These are phyloP conservation scores for Myotis davidii DNA, from an alignment of 2,113 vertebrate species.

Conservation along the genomic window DNA sequence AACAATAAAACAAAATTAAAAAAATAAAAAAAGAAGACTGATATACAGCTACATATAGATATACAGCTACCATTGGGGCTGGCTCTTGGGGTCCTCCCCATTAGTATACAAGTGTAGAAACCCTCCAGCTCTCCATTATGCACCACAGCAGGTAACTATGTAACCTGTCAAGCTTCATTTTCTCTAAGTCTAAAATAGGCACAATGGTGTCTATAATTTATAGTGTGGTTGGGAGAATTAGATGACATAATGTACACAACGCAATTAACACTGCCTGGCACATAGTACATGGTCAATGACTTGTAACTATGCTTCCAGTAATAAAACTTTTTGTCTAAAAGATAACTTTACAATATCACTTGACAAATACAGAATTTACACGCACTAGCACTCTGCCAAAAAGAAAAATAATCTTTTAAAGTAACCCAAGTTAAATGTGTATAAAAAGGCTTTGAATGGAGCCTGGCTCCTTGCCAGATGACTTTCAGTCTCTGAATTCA, in stretches of 20 bases:
- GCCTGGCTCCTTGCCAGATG: slow-evolving; percentile 36
- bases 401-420: slow-evolving; percentile 54
- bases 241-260: not conserved
- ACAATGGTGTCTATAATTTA: not conserved
- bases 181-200: not conserved
- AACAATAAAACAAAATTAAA: no score
- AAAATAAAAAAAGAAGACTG: not conserved
- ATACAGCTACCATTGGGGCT: not conserved
- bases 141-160: not conserved
- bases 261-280: not conserved
- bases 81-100: not conserved
- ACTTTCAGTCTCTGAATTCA: slow-evolving; percentile 20
- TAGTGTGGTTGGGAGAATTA: not conserved
- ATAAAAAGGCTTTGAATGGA: slow-evolving; percentile 25
- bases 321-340: slow-evolving; percentile 7
- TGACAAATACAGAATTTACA: slow-evolving; percentile 43
- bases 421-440: slow-evolving; percentile 44
- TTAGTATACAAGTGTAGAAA: not conserved
- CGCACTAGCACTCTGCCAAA: slow-evolving; percentile 17
- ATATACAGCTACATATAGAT: no score
- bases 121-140: not conserved
- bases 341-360: slow-evolving; percentile 21
- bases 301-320: not conserved
- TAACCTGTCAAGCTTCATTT: not conserved
- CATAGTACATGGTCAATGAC: not conserved